A percentile compares a stretch with the other conserved stretches of the same genome.
phyloP scores from a whole-genome alignment of 2,113 vertebrate species.

The Serinus canaria region DNA sequence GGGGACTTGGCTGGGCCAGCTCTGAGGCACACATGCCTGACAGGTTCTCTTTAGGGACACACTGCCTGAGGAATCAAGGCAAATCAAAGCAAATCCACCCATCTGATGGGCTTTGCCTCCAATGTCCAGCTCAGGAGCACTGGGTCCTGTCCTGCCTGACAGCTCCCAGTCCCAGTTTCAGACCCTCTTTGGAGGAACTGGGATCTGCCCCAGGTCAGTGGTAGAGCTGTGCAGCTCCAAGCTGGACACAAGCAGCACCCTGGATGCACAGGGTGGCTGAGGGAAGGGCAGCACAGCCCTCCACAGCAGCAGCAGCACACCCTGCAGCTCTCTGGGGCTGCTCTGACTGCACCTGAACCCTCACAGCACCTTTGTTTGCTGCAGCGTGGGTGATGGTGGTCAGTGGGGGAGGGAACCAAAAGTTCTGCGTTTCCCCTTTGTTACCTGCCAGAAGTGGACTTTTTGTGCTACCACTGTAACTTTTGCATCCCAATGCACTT shows the following conservation, averaged over 20 bases:
- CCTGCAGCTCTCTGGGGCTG: rapidly evolving
- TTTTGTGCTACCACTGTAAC: background rate
- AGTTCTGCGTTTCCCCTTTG: background rate
- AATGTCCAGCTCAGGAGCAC: background rate
- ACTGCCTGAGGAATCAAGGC: background rate
- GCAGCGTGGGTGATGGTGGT: background rate
- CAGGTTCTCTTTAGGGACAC: background rate
- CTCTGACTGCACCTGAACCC: rapidly evolving
- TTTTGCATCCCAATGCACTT: background rate
- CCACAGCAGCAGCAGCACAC: background rate
- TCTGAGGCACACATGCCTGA: background rate
- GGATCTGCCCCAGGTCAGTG: background rate
- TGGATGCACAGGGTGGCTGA: rapidly evolving
- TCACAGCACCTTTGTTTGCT: background rate
- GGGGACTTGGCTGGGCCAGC: background rate
- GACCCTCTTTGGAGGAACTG: background rate
- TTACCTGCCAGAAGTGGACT: background rate
- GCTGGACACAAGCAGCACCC: background rate
- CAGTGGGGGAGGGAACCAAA: background rate
- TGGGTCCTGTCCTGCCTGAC: background rate
- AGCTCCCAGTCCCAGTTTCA: background rate
- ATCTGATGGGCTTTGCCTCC: background rate
- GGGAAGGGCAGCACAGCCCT: background rate
- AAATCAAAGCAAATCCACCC: too few relatives aligned
- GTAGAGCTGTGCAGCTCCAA: background rate